Evolutionary conservation across 2,113 vertebrate genomes (phyloP).

Genomic region (Podiceps cristatus): DNA sequence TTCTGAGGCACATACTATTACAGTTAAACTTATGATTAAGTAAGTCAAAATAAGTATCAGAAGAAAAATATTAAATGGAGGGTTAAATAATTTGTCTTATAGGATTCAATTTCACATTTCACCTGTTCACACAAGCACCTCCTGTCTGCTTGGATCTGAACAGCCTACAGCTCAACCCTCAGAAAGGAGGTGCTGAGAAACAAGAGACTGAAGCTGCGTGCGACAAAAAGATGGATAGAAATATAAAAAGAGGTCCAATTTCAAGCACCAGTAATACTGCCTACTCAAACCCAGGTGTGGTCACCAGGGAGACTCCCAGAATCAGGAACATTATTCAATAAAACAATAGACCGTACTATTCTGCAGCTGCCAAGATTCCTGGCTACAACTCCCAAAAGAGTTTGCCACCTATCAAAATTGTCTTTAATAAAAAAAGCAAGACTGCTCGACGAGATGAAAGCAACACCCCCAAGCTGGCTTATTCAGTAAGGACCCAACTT

Average conservation of each 20-base stretch:
- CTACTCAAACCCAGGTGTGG: slow-evolving; percentile 58
- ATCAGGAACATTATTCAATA: slow-evolving; percentile 42
- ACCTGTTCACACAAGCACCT: slow-evolving; percentile 55
- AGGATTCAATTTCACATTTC: slow-evolving; percentile 61
- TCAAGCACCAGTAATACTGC: slow-evolving; percentile 80
- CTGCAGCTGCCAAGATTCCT: slow-evolving; percentile 57
- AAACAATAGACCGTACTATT: slow-evolving; percentile 7
- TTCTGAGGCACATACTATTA: slow-evolving; percentile 67
- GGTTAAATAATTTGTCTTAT: slow-evolving; percentile 60
- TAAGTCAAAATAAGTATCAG: slow-evolving; percentile 63
- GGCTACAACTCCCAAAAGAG: slow-evolving; percentile 23
- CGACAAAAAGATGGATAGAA: slow-evolving; percentile 54
- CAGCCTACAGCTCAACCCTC: slow-evolving; percentile 12
- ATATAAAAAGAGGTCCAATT: slow-evolving; percentile 69
- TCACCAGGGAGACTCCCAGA: slow-evolving; percentile 33
- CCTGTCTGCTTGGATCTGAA: slow-evolving; percentile 24
- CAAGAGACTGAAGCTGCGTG: slow-evolving; percentile 64
- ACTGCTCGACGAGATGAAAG: slow-evolving; percentile 50
- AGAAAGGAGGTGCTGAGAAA: slow-evolving; percentile 72
- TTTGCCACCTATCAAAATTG: slow-evolving; percentile 43
- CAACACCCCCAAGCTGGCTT: slow-evolving; percentile 46
- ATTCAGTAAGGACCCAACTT: slow-evolving; percentile 35
- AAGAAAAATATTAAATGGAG: slow-evolving; percentile 65
- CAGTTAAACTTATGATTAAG: slow-evolving; percentile 55
- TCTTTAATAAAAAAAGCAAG: slow-evolving; percentile 54